Conservation (phyloP, 2,113 vertebrate species). For the Eurypyga helias region DNA sequence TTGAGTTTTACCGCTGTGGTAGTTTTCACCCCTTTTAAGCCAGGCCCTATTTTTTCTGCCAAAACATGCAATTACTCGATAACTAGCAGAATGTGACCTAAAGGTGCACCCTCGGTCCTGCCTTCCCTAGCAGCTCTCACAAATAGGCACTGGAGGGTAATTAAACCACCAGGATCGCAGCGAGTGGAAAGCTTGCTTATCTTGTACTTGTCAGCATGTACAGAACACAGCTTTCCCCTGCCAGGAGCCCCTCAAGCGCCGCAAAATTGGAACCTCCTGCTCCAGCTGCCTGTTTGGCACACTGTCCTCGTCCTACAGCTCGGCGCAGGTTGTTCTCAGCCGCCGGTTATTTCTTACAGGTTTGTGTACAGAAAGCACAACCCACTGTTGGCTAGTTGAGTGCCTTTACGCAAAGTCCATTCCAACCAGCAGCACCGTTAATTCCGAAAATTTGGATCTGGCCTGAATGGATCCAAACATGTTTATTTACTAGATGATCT, state of each 20-base stretch:
- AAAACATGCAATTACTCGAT: neutral
- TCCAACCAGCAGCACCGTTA: neutral
- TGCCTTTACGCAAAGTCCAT: neutral
- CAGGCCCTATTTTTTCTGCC: neutral
- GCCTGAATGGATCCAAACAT: neutral
- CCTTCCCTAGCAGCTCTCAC: neutral
- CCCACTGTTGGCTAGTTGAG: neutral
- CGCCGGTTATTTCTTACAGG: neutral
- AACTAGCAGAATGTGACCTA: neutral
- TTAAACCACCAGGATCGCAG: slow-evolving; percentile 18
- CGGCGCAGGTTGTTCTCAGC: neutral
- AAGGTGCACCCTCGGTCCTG: neutral
- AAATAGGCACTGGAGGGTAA: neutral
- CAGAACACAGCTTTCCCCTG: neutral
- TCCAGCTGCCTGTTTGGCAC: slow-evolving; percentile 47
- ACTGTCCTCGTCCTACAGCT: slow-evolving; percentile 12
- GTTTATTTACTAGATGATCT: no score
- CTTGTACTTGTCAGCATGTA: slow-evolving; percentile 26
- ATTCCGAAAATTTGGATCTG: neutral
- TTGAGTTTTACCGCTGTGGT: neutral
- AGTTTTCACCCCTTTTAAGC: neutral
- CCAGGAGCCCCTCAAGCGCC: slow-evolving; percentile 1
- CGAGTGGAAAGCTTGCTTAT: neutral
- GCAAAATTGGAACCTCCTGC: slow-evolving; percentile 58
- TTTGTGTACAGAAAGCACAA: slow-evolving; percentile 7